Base-by-base conservation (phyloP, 1,140 invertebrate species). In the Anthonomus grandis region DNA sequence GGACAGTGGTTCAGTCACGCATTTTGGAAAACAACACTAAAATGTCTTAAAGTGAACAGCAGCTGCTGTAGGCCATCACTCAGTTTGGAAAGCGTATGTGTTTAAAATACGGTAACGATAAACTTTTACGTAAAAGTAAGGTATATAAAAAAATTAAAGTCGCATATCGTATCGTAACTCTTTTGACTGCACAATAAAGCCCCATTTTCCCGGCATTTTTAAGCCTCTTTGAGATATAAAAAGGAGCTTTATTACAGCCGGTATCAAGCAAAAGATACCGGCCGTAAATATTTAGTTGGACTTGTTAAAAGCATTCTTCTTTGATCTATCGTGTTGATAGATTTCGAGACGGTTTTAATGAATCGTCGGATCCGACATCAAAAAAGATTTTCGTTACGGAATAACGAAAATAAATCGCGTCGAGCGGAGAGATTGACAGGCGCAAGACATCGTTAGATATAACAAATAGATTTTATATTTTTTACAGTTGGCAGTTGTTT, bases 21-120 rank as follows among this genome's bases (percentile, higher is more conserved):
- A 57, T 48, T 57, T 57, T 57, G 24, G 34, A 57, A 57, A 57
- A 57, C 55, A 57, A 57, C 55, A 51, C 48, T 46, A 44, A 57
- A 44, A 23, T 39, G 41, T 39, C 39, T 38, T 37, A 23, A 51
- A 50, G 45, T 46, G 18, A 27, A 34, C 24, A 47, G 5, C 55
- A 51, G 55, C 47, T 57, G 47, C 37, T 41, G 34, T 21, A n/a
- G n/a, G n/a, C 55, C 15, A 57, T 50, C 38, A 31, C 19, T 57
- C 48, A 51, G 19, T 10, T 24, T 37, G n/a, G 45, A 31, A n/a
- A 17, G 2, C 2, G 8, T 19, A 17, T 27, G 45, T 27, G 17
- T 31, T n/a, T n/a, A 31, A 31, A n/a, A 31, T n/a, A n/a, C n/a
- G n/a, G n/a, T n/a, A n/a, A n/a, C n/a, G n/a, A n/a, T n/a, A n/a